phyloP scores from a whole-genome alignment of 2,113 vertebrate genomes.

The Aegithalos caudatus region DNA sequence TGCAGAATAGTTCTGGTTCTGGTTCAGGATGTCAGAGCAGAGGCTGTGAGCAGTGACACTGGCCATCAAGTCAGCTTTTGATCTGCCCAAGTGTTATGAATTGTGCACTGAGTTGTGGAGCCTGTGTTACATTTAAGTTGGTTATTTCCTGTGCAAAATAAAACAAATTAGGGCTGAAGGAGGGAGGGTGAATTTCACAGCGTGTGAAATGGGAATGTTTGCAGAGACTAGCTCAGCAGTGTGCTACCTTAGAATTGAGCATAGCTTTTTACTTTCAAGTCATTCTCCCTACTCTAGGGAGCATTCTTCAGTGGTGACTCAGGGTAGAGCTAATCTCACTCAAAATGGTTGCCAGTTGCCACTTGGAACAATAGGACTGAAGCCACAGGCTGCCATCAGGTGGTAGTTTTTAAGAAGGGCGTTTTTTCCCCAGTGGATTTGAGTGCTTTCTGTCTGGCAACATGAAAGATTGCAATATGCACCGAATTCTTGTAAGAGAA shows the following conservation, averaged over 20 bases:
- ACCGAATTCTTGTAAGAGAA: not conserved
- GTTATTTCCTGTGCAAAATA: not conserved
- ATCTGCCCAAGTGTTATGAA: not conserved
- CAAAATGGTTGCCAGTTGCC: constrained; percentile 63
- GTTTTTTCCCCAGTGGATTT: not conserved
- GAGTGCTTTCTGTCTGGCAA: not conserved
- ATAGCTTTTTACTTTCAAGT: constrained; percentile 16
- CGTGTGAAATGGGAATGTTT: not conserved
- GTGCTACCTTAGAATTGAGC: not conserved
- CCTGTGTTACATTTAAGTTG: not conserved
- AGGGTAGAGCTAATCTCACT: constrained; percentile 28
- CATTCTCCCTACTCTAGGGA: not conserved
- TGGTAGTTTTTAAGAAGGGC: constrained; percentile 53
- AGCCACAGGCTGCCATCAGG: constrained; percentile 66
- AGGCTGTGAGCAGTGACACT: not conserved
- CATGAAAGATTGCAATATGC: not conserved
- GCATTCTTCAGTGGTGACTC: constrained; percentile 43
- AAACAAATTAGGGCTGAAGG: not conserved
- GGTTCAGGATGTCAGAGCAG: not conserved
- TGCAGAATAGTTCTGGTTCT: not conserved
- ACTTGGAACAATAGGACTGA: constrained; percentile 43
- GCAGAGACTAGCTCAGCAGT: not conserved
- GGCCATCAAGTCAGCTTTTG: not conserved
- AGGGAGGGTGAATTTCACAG: not conserved
- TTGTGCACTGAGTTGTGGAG: not conserved